Evolutionary conservation across 2,797 vertebrate genomes (phyloP).

Genomic region (Enteromius thamalakanensis): DNA sequence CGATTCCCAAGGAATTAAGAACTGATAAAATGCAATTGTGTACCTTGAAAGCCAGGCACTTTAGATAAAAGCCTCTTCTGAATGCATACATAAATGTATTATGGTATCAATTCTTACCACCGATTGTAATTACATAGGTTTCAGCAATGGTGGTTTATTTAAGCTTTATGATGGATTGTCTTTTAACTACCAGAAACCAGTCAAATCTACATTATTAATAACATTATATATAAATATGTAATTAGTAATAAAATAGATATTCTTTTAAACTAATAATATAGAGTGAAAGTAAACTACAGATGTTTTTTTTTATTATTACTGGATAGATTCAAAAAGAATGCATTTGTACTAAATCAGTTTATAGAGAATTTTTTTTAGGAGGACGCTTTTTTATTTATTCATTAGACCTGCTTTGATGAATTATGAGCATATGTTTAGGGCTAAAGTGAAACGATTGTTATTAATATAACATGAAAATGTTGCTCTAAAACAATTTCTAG

Average conservation of each 20-base stretch:
- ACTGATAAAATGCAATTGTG: not conserved
- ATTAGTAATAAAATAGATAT: too few species aligned
- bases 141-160: not conserved
- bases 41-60: not conserved
- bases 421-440: not conserved
- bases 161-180: not conserved
- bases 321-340: not conserved
- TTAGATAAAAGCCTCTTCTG: not conserved
- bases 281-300: too few species aligned
- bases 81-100: not conserved
- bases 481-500: not conserved
- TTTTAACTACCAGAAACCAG: not conserved
- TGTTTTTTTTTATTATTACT: not conserved
- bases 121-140: not conserved
- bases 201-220: not conserved
- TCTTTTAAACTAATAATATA: not conserved
- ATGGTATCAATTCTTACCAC: not conserved
- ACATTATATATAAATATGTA: too few species aligned
- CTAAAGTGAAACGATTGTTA: not conserved
- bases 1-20: not conserved
- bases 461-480: not conserved
- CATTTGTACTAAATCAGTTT: not conserved
- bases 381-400: not conserved
- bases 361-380: too few species aligned
- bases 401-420: not conserved